phyloP scores from a whole-genome alignment of 2,113 vertebrate species.

The Callospermophilus lateralis region DNA sequence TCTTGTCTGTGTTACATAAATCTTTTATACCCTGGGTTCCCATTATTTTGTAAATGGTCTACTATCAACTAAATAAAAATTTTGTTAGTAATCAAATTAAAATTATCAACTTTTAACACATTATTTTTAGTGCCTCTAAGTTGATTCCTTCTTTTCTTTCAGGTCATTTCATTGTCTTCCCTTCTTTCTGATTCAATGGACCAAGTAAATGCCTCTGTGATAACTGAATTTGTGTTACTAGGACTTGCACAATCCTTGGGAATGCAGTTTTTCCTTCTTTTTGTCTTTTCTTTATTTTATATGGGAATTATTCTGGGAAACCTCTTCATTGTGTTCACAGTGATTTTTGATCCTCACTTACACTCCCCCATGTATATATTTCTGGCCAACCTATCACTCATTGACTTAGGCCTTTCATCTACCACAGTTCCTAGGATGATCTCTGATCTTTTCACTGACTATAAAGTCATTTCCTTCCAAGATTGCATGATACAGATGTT shows the following conservation, averaged over 20 bases:
- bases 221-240: constrained; percentile 78
- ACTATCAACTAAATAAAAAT: neutral
- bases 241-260: constrained; percentile 70
- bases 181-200: constrained; percentile 66
- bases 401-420: constrained; percentile 80
- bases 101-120: neutral
- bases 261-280: constrained; percentile 66
- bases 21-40: neutral
- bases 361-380: constrained; percentile 82
- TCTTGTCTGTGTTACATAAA: neutral
- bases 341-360: constrained; percentile 67
- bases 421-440: constrained; percentile 80
- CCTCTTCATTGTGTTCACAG: constrained; percentile 71
- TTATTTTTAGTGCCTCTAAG: neutral
- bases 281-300: constrained; percentile 74
- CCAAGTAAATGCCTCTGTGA: constrained; percentile 65
- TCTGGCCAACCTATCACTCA: constrained; percentile 77
- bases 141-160: constrained; percentile 23
- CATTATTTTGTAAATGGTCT: constrained; percentile 32
- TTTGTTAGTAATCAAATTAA: neutral
- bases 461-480: constrained; percentile 73
- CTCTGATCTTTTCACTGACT: constrained; percentile 69
- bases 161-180: constrained; percentile 22
- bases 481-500: constrained; percentile 81
- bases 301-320: constrained; percentile 80